phyloP scores from a whole-genome alignment of 1,140 invertebrate species.

The Neodiprion fabricii region DNA sequence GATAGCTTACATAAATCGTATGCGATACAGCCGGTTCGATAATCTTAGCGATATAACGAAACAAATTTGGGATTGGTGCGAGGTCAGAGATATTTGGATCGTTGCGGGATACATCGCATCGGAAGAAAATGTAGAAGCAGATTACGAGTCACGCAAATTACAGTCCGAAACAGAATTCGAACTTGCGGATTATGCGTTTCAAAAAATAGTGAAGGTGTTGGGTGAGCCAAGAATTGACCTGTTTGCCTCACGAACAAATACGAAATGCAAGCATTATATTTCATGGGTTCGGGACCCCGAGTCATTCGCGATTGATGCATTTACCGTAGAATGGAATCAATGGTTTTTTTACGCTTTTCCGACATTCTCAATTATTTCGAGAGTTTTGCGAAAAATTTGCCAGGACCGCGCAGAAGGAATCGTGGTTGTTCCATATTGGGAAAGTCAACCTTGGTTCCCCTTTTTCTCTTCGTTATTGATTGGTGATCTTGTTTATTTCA shows the following conservation, averaged over 20 bases:
- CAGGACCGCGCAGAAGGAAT: slow-evolving; percentile 26
- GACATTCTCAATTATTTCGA: background rate
- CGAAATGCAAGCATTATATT: slow-evolving; percentile 37
- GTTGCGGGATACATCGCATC: slow-evolving; percentile 27
- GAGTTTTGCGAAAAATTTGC: slow-evolving; percentile 28
- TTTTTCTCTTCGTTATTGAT: slow-evolving; percentile 21
- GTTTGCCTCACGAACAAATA: slow-evolving; percentile 37
- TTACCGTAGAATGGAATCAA: slow-evolving; percentile 36
- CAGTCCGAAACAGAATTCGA: slow-evolving; percentile 25
- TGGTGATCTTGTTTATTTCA: slow-evolving; percentile 17
- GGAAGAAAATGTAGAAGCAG: slow-evolving; percentile 22
- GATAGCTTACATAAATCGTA: slow-evolving; percentile 22
- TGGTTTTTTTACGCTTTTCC: slow-evolving; percentile 16
- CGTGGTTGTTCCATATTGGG: slow-evolving; percentile 25
- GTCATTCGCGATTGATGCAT: slow-evolving; percentile 33
- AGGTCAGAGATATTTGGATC: slow-evolving; percentile 25
- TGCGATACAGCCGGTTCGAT: slow-evolving; percentile 15
- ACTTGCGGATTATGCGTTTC: slow-evolving; percentile 22
- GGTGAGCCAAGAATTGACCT: slow-evolving; percentile 34
- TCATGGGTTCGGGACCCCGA: slow-evolving; percentile 38
- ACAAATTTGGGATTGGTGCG: slow-evolving; percentile 26
- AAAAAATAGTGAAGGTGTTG: slow-evolving; percentile 29
- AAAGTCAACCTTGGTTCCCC: slow-evolving; percentile 27
- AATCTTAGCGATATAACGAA: slow-evolving; percentile 18
- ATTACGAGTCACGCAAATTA: slow-evolving; percentile 19